A percentile compares a stretch with the other conserved stretches of the same genome.
Conservation (phyloP, 2,797 vertebrate genomes). For the Galago senegalensis region DNA sequence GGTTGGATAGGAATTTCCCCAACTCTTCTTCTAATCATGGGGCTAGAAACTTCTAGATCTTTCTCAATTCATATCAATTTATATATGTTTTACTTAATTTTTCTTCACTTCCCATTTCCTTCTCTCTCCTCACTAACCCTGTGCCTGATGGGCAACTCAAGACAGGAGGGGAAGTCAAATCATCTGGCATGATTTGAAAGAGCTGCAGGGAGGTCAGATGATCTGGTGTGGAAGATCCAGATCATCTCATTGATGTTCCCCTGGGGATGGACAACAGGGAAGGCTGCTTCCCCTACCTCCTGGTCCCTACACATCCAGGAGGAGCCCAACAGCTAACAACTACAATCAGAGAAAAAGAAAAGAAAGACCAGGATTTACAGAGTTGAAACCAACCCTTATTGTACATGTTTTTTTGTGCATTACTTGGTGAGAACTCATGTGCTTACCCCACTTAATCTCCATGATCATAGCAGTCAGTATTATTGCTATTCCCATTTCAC, state of each 20-base stretch:
- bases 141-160: not conserved
- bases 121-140: not conserved
- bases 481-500: not conserved
- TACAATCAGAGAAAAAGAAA: not conserved
- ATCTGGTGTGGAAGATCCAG: not conserved
- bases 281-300: too few species aligned
- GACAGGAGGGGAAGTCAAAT: not conserved
- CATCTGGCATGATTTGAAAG: not conserved
- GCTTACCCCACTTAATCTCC: not conserved
- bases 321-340: not conserved
- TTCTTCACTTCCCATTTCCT: not conserved
- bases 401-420: not conserved
- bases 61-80: not conserved
- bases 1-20: not conserved
- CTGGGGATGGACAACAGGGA: not conserved
- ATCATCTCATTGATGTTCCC: not conserved
- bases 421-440: not conserved
- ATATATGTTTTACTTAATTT: not conserved
- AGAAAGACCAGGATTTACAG: not conserved
- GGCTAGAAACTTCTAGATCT: not conserved
- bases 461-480: not conserved
- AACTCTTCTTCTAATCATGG: not conserved
- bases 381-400: not conserved
- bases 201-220: not conserved
- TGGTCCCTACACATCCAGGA: not conserved